A percentile compares a stretch with the other conserved stretches of the same genome.
Conservation (phyloP, 2,113 vertebrate genomes). For the Tragulus kanchil region DNA sequence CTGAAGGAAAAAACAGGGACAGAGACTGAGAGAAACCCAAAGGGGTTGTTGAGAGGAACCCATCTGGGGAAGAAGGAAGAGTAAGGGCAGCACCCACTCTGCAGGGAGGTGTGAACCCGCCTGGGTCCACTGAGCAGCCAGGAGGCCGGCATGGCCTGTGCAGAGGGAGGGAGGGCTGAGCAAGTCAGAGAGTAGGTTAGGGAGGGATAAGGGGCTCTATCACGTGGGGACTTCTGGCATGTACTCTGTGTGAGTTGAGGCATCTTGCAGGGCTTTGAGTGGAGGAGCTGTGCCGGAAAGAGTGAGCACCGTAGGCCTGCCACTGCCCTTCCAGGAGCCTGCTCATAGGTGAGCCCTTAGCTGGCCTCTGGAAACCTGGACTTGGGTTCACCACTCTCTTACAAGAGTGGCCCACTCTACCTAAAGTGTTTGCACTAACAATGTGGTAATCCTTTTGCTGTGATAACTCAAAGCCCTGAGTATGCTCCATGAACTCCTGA, state of each 20-base stretch:
- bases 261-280: too few relatives aligned
- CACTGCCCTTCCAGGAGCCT: background rate
- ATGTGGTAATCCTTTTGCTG: fast-evolving
- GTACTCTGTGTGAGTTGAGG: background rate
- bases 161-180: too few relatives aligned
- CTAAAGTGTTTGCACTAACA: fast-evolving
- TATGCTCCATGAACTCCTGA: fast-evolving
- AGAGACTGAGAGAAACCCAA: too few relatives aligned
- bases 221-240: fast-evolving
- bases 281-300: background rate
- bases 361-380: too few relatives aligned
- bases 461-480: background rate
- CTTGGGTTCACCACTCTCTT: background rate
- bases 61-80: background rate
- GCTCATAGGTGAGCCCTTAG: background rate
- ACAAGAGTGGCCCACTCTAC: fast-evolving
- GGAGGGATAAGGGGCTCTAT: fast-evolving
- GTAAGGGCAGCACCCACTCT: fast-evolving
- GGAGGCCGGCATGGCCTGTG: background rate
- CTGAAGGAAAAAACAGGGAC: background rate
- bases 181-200: background rate
- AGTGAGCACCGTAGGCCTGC: fast-evolving
- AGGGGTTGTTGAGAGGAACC: fast-evolving
- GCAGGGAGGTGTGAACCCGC: background rate
- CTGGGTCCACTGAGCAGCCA: fast-evolving